Base-by-base conservation (phyloP, 2,797 vertebrate genomes). In the Rhinophrynus dorsalis region DNA sequence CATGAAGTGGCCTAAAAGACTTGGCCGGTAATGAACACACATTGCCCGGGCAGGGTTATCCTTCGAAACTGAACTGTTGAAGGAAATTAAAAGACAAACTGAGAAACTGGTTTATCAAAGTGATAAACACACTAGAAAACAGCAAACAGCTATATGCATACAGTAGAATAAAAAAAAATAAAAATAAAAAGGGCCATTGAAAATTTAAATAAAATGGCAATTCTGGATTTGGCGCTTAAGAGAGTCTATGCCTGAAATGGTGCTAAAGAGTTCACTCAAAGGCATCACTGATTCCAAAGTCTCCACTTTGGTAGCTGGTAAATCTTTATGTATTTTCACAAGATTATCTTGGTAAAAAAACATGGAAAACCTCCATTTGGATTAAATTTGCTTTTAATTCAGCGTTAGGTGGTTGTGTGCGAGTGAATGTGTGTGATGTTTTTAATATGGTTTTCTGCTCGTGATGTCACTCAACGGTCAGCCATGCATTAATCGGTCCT, bases 401-500 rank as follows among this genome's bases (percentile, higher is more conserved):
- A 78, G 81, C 83, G 78, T 70, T 81, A 79, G 47, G 62, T 64
- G 37, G 56, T n/a, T 26, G 58, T 61, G 58, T n/a, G n/a, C n/a
- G n/a, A n/a, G n/a, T n/a, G n/a, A n/a, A n/a, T n/a, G n/a, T 18
- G 24, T 62, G 44, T 50, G 44, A 47, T 29, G 30, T 56, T 65
- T 64, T 47, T 18, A 17, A n/a, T 42, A 13, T 67, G n/a, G 26
- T 35, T 80, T 81, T 84, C 85, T 85, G 86, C 86, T 89, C 89
- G 83, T 84, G 82, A 91, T 86, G 85, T 85, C 89, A 88, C 74
- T 83, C 84, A 85, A 85, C 87, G 84, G 83, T 91, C 90, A 85
- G 87, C 90, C 90, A 86, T 88, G 90, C 84, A 89, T 88, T 35
- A 87, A 90, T 83, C 86, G 90, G 86, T 90, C 86, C 88, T 88